Conservation (phyloP, 2,113 vertebrate genomes). For the Sinocyclocheilus anshuiensis region DNA sequence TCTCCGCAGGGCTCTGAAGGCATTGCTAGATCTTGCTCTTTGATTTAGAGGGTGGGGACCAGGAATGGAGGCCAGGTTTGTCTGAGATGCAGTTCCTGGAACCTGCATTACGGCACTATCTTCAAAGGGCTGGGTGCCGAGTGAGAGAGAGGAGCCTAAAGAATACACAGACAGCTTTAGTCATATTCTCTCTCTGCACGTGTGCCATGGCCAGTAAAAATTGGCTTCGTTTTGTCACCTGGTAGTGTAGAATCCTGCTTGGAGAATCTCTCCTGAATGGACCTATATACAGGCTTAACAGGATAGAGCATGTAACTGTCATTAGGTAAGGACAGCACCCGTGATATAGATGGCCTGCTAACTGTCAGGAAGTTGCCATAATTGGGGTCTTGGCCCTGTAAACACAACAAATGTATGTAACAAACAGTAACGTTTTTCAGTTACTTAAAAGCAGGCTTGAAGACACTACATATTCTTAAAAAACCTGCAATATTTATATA, state of each 20-base stretch:
- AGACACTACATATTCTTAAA: not conserved
- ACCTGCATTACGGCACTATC: constrained; percentile 75
- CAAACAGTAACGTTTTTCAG: not conserved
- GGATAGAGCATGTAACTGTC: constrained; percentile 93
- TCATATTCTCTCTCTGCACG: not conserved
- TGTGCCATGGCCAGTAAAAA: not conserved
- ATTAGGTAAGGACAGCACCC: constrained; percentile 91
- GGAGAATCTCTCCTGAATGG: constrained; percentile 54
- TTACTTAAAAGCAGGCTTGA: not conserved
- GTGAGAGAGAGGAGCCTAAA: constrained; percentile 82
- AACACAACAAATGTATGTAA: constrained; percentile 1
- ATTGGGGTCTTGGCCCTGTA: constrained; percentile 70
- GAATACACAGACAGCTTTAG: not conserved
- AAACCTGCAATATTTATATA: too few species aligned
- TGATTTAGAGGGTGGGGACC: constrained; percentile 42
- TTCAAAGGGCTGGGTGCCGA: constrained; percentile 76
- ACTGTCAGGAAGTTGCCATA: constrained; percentile 78
- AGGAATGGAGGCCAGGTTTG: constrained; percentile 60
- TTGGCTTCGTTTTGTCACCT: constrained; percentile 30
- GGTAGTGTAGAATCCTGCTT: constrained; percentile 32
- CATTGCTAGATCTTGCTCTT: constrained; percentile 35
- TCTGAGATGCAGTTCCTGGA: constrained; percentile 67
- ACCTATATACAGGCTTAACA: constrained; percentile 74
- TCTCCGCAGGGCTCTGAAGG: constrained; percentile 75
- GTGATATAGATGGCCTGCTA: constrained; percentile 83